Evolutionary conservation across 2,113 vertebrate species (phyloP).

Genomic region (Pelvicachromis taeniatus): DNA sequence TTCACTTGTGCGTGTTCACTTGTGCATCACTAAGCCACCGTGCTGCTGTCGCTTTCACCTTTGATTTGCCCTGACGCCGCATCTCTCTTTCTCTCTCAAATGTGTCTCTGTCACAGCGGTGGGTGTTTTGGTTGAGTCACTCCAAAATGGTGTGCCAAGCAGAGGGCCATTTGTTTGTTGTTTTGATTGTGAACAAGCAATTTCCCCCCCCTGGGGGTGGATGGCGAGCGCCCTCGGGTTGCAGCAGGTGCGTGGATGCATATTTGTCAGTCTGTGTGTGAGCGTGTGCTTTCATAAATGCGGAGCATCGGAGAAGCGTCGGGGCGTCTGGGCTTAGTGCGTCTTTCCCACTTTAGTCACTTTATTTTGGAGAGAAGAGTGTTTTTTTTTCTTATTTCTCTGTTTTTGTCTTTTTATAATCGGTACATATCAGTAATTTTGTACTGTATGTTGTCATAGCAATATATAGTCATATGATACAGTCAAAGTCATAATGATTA

Average conservation of each 20-base stretch:
- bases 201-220: not conserved
- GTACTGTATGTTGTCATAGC: not conserved
- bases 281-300: not conserved
- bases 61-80: not conserved
- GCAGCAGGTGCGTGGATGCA: not conserved
- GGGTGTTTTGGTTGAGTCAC: constrained; percentile 33
- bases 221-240: not conserved
- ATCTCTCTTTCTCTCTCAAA: not conserved
- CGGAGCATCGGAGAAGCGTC: not conserved
- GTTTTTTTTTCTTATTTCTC: not conserved
- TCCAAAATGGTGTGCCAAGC: constrained; percentile 1
- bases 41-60: not conserved
- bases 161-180: constrained; percentile 35
- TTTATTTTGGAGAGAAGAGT: not conserved
- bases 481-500: not conserved
- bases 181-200: constrained; percentile 51
- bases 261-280: not conserved
- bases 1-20: not conserved
- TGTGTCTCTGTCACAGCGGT: not conserved
- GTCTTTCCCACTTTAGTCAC: not conserved
- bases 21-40: not conserved
- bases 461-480: not conserved
- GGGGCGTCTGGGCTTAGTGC: not conserved
- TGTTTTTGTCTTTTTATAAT: not conserved
- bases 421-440: not conserved